Conservation (phyloP, 2,888 invertebrate genomes). For the Linnaemya vulpina region DNA sequence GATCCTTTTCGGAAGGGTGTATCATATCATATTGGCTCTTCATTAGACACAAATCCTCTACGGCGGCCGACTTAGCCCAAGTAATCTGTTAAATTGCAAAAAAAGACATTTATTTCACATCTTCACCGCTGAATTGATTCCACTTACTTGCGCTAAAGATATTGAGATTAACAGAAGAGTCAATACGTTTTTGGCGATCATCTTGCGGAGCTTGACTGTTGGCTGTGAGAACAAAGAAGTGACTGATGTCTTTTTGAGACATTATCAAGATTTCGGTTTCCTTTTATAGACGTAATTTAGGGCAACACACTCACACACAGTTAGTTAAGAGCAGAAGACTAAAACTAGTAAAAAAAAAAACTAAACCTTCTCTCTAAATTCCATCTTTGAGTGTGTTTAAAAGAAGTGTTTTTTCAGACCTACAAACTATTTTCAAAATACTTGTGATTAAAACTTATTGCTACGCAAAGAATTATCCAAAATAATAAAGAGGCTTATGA, state of each 20-base stretch:
- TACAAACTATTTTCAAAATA: neutral
- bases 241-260: neutral
- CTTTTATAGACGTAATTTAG: slow-evolving; percentile 18
- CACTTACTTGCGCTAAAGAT: slow-evolving; percentile 26
- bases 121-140: neutral
- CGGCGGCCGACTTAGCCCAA: neutral
- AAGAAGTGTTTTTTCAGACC: neutral
- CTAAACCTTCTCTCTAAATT: neutral
- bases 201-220: slow-evolving; percentile 1
- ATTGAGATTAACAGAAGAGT: slow-evolving; percentile 20
- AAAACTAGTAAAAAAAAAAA: neutral
- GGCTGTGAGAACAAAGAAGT: neutral
- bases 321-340: neutral
- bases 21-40: slow-evolving; percentile 15
- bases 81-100: neutral
- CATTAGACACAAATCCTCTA: slow-evolving; percentile 34
- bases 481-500: neutral
- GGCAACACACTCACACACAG: neutral
- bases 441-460: neutral
- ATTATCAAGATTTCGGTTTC: neutral
- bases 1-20: slow-evolving; percentile 28
- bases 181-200: slow-evolving; percentile 9
- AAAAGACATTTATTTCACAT: neutral
- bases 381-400: neutral
- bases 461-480: neutral